Conservation (phyloP, 2,888 invertebrate genomes). For the Salticus scenicus region DNA sequence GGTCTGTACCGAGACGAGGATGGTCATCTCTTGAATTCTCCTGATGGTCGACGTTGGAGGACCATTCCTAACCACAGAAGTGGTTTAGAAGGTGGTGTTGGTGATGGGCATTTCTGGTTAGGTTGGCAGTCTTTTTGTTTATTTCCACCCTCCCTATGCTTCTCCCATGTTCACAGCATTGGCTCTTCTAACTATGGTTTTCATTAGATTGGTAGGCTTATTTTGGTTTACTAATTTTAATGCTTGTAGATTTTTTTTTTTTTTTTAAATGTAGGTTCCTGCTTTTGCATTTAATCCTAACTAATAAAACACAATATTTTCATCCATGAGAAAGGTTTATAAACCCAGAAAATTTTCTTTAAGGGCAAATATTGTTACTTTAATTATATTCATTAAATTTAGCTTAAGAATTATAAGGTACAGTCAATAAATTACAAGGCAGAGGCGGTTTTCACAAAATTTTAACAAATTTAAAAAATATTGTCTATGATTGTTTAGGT, state of each 20-base stretch:
- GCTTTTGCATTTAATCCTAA: too few relatives aligned
- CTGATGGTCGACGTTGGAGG: conserved; percentile 67
- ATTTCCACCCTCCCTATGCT: conserved; percentile 23
- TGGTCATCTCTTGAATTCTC: conserved; percentile 59
- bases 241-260: too few relatives aligned
- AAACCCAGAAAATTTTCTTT: too few relatives aligned
- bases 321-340: too few relatives aligned
- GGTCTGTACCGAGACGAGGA: conserved; percentile 70
- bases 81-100: conserved; percentile 65
- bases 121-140: conserved; percentile 55
- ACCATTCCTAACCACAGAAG: conserved; percentile 57
- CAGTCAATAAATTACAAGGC: too few relatives aligned
- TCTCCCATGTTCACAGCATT: not conserved
- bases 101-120: conserved; percentile 57
- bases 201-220: conserved; percentile 5
- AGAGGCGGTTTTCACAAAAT: too few relatives aligned
- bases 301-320: too few relatives aligned
- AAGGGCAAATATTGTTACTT: too few relatives aligned
- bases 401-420: too few relatives aligned
- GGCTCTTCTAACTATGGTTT: conserved; percentile 8
- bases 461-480: too few relatives aligned
- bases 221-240: not conserved
- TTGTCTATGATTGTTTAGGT: too few relatives aligned
- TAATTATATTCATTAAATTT: too few relatives aligned
- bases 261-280: not conserved